phyloP scores from a whole-genome alignment of 1,140 invertebrate species.

The Brachionus angularis region DNA sequence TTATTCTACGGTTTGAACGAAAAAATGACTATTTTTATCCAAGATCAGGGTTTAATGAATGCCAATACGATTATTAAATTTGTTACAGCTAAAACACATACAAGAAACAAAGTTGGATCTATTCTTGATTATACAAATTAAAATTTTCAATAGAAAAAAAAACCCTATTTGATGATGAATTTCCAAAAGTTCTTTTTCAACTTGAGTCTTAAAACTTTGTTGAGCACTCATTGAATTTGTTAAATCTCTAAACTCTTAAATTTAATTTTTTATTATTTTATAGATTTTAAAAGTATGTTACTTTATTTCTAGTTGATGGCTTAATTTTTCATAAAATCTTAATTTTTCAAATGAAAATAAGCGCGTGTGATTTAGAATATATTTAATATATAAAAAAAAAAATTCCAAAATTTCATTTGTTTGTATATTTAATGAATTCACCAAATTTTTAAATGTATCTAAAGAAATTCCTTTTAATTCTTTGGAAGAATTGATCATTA shows the following conservation, averaged over 20 bases:
- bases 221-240: conserved; percentile 23
- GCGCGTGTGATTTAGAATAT: conserved; percentile 26
- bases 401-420: conserved; percentile 23
- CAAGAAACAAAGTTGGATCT: no score
- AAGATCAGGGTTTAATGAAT: no score
- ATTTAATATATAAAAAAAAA: conserved; percentile 39
- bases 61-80: no score
- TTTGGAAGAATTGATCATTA: no score
- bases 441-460: no score
- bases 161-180: conserved; percentile 15
- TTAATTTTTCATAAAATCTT: conserved; percentile 32
- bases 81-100: no score
- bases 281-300: not conserved
- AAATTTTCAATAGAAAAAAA: no score
- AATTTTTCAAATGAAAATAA: conserved; percentile 15
- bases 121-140: no score
- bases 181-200: not conserved
- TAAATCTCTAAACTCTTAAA: not conserved
- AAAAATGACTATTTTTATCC: no score
- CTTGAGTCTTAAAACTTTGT: not conserved
- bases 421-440: not conserved
- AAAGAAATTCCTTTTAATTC: no score
- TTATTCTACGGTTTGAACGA: no score
- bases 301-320: not conserved
- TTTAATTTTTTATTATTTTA: not conserved